phyloP scores from a whole-genome alignment of 2,797 vertebrate genomes.

The Parotocinclus haroldoi region DNA sequence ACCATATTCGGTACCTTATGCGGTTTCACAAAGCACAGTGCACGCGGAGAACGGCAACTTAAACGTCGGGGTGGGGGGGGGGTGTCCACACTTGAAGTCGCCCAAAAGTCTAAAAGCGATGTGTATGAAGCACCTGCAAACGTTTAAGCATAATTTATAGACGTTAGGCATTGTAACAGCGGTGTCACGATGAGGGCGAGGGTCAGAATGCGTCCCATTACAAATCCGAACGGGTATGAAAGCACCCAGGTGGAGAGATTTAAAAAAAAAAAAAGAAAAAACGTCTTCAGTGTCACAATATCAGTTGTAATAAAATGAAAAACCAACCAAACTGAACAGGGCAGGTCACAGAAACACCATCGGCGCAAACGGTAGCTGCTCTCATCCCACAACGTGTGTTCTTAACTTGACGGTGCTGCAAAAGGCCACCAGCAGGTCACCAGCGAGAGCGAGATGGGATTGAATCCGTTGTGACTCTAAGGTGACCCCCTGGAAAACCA shows the following conservation, averaged over 20 bases:
- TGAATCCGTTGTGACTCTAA: conserved; percentile 51
- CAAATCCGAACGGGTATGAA: conserved; percentile 40
- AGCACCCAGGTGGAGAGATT: conserved; percentile 10
- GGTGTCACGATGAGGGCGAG: conserved; percentile 27
- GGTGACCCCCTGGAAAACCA: conserved; percentile 31
- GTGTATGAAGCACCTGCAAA: conserved; percentile 6
- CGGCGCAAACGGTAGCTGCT: not conserved
- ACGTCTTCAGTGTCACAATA: not conserved
- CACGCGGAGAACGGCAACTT: not conserved
- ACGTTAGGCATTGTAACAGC: conserved; percentile 34
- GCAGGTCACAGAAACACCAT: not conserved
- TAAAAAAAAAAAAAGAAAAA: conserved; percentile 44
- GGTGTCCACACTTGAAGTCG: too few relatives aligned
- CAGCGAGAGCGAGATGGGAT: conserved; percentile 47
- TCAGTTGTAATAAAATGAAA: conserved; percentile 12
- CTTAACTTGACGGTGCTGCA: conserved; percentile 20
- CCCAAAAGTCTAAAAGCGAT: conserved; percentile 1
- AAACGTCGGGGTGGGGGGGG: too few relatives aligned
- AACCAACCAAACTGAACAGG: conserved; percentile 6
- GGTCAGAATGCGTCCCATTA: conserved; percentile 21
- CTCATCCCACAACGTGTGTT: conserved; percentile 31
- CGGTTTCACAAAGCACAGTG: too few relatives aligned
- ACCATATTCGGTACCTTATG: too few relatives aligned
- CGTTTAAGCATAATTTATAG: conserved; percentile 17
- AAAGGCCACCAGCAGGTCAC: conserved; percentile 6